phyloP scores from a whole-genome alignment of 2,113 vertebrate genomes.

The Raja brachyura region DNA sequence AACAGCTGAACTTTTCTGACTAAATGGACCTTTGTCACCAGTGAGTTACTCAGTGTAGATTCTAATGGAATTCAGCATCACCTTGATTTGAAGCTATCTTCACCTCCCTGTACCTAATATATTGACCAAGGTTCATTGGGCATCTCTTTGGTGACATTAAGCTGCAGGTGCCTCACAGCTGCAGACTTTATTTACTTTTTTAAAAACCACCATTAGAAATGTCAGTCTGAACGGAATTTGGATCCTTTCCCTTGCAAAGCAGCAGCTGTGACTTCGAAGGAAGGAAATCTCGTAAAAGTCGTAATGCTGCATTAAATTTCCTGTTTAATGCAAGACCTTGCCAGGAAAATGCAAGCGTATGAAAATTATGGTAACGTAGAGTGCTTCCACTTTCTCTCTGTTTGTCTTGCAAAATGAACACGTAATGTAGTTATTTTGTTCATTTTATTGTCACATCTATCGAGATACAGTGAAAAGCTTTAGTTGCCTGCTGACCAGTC shows the following conservation, averaged over 20 bases:
- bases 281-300: not conserved
- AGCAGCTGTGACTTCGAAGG: not conserved
- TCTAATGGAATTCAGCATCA: conserved; percentile 76
- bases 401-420: too few species aligned
- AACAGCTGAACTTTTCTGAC: conserved; percentile 85
- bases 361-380: too few species aligned
- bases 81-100: conserved; percentile 66
- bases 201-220: not conserved
- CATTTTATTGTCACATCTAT: too few species aligned
- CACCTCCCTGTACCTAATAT: conserved; percentile 75
- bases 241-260: not conserved
- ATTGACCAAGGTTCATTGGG: conserved; percentile 86
- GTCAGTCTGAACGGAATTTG: not conserved
- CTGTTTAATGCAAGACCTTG: not conserved
- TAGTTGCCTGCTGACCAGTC: too few species aligned
- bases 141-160: conserved; percentile 71
- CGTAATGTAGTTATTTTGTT: too few species aligned
- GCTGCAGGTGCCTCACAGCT: conserved; percentile 69
- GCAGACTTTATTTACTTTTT: conserved; percentile 55
- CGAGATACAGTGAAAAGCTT: too few species aligned
- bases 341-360: not conserved
- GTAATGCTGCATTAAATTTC: not conserved
- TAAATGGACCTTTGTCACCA: conserved; percentile 70
- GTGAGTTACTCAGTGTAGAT: conserved; percentile 71
- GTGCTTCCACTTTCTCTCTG: too few species aligned